Evolutionary conservation across 2,797 vertebrate genomes (phyloP), one percentile per base, ranked within the genome.

Genomic region (Lithobates sylvaticus): DNA sequence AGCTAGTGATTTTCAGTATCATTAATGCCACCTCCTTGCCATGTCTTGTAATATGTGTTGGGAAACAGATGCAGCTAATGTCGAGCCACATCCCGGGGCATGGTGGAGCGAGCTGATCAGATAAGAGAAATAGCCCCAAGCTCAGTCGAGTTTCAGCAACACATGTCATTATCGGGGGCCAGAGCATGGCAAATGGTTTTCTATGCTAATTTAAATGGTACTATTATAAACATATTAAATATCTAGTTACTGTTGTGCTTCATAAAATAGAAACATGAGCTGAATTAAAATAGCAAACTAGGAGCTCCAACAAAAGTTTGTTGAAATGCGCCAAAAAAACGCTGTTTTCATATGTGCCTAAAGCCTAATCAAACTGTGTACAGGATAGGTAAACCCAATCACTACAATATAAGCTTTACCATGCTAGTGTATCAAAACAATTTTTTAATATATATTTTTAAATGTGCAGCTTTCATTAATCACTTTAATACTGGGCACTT

Each of bases 81-180:
- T 29, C 2, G n/a, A 23, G 54, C 26, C n/a, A 21, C 61, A 68
- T 67, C 76, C 42, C 44, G 32, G 3, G 39, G 18, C 61, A 42
- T 67, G 61, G 36, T 42, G 64, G 36, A 78, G 16, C 26, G 18
- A 69, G 65, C 21, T 23, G 42, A 80, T 69, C 65, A 54, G 65
- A 80, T 69, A 70, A 75, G 69, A 86, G 88, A 88, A 88, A 86
- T 80, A 85, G 74, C 77, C 86, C 88, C 27, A 71, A 89, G 84
- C 86, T 88, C 36, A 79, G 89, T 90, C 16, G 39, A 69, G 80
- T 1, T 8, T 80, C 88, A 89, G 87, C 47, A 88, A 90, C 87
- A 26, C 71, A 76, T 47, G 88, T 92, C 87, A 89, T 83, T 89
- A 90, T 88, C 83, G 78, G 81, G 81, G 27, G 75, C 89, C 76